Percentiles rank a stretch among this genome's conserved stretches.
These are phyloP conservation scores for Vanessa tameamea DNA, from an alignment of 1,140 invertebrate genomes.

Conservation along the genomic window DNA sequence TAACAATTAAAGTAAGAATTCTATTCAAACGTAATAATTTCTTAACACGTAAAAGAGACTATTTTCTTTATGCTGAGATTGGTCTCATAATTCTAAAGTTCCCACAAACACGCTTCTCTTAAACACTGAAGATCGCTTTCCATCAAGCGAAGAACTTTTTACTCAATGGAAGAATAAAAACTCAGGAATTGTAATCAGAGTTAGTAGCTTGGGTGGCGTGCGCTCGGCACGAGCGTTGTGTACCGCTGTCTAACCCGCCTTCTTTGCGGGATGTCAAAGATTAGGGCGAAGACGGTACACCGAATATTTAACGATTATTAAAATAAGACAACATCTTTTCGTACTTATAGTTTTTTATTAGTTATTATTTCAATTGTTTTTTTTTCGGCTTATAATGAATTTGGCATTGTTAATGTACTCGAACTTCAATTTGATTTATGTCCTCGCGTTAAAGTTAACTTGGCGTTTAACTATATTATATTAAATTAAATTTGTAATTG, in stretches of 20 bases:
- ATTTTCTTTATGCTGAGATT: slow-evolving; percentile 7
- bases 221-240: slow-evolving; percentile 26
- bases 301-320: neutral
- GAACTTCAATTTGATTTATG: too few species aligned
- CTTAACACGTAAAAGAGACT: slow-evolving; percentile 19
- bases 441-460: too few species aligned
- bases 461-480: too few species aligned
- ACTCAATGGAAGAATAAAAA: slow-evolving; percentile 26
- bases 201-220: slow-evolving; percentile 31
- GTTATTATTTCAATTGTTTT: too few species aligned
- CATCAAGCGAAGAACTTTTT: slow-evolving; percentile 17
- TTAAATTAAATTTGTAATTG: too few species aligned
- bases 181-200: slow-evolving; percentile 20
- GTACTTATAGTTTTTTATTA: too few species aligned
- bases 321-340: neutral
- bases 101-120: slow-evolving; percentile 15
- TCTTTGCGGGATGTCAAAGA: slow-evolving; percentile 24
- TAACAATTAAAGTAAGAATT: too few species aligned
- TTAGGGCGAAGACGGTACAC: slow-evolving; percentile 10
- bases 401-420: too few species aligned
- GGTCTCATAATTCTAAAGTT: slow-evolving; percentile 22
- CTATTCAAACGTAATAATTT: slow-evolving; percentile 14
- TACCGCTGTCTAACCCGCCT: slow-evolving; percentile 19
- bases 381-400: too few species aligned
- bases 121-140: slow-evolving; percentile 8